Base-by-base conservation (phyloP, 2,113 vertebrate genomes). In the Lepus timidus region DNA sequence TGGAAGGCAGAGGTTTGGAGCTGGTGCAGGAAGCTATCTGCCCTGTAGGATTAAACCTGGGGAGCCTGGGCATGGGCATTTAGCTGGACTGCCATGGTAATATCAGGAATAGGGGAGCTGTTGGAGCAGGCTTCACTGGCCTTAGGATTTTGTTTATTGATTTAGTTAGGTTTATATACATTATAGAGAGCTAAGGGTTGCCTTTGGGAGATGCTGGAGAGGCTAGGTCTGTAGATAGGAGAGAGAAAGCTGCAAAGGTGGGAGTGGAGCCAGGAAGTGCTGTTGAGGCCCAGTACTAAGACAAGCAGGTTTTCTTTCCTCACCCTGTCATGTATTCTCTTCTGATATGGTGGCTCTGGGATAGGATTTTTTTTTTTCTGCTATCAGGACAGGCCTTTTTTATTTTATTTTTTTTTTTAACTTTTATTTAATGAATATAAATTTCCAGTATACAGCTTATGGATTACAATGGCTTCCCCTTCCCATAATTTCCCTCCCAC, bases 11-110 rank as follows among this genome's bases (percentile, higher is more conserved):
- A 58, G 17, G 55, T 17, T 58, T 58, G 19, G 55, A 58, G 55
- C 14, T 19, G 19, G 55, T 73, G 29, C 22, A 86, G 70, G 85
- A 94, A 85, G 68, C 68, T 33, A 75, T 83, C 44, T 83, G 22
- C 49, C 39, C 29, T 36, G 5, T 3, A 82, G 70, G 12, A 49
- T 82, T 20, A 62, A 74, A 13, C 1, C 11, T 19, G 8, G 36
- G 20, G 36, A 52, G 33, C 33, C 65, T 44, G 31, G 65, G 36
- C 4, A 19, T 68, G 9, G 22, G 5, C 52, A 55, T 17, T 86
- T 64, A 49, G 5, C 49, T 92, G 31, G 29, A 27, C 36, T 1
- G 0, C 1, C 0, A 14, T 2, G 4, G 16, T 3, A 36, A 68
- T 61, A 49, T 17, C 2, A 9, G 39, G 11, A 70, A 11, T 51